Evolutionary conservation across 2,797 vertebrate genomes (phyloP).

Genomic region (Masticophis lateralis): DNA sequence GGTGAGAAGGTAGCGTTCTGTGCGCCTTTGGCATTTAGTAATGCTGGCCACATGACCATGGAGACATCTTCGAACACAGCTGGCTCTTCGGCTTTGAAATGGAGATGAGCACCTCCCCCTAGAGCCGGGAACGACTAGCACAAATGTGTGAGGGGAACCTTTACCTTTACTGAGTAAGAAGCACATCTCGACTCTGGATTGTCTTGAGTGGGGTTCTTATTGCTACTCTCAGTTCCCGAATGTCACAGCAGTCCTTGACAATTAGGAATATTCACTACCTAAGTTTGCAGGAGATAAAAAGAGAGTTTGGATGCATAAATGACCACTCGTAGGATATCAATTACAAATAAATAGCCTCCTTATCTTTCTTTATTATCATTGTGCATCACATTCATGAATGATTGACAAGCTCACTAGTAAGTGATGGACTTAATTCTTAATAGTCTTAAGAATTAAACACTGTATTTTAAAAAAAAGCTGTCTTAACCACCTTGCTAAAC

Average conservation of each 20-base stretch:
- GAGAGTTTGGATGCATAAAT: neutral
- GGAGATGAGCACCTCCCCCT: no score
- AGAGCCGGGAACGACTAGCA: no score
- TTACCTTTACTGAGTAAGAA: neutral
- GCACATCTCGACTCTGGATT: neutral
- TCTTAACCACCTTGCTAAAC: neutral
- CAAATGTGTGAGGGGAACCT: no score
- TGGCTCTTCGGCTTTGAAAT: no score
- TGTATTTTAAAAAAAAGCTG: neutral
- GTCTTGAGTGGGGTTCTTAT: neutral
- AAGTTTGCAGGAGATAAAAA: neutral
- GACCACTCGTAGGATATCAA: neutral
- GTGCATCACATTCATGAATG: neutral
- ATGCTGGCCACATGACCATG: no score
- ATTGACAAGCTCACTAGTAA: neutral
- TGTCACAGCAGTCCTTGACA: neutral
- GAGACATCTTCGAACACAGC: no score
- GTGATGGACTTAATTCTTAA: neutral
- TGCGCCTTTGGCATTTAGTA: no score
- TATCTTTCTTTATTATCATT: neutral
- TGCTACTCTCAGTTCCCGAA: neutral
- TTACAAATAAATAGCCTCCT: neutral
- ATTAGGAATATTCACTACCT: neutral
- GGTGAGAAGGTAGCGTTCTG: no score
- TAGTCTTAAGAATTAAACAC: neutral